Evolutionary conservation across 2,888 invertebrate genomes (phyloP).

Genomic region (Cephus sareptanus): DNA sequence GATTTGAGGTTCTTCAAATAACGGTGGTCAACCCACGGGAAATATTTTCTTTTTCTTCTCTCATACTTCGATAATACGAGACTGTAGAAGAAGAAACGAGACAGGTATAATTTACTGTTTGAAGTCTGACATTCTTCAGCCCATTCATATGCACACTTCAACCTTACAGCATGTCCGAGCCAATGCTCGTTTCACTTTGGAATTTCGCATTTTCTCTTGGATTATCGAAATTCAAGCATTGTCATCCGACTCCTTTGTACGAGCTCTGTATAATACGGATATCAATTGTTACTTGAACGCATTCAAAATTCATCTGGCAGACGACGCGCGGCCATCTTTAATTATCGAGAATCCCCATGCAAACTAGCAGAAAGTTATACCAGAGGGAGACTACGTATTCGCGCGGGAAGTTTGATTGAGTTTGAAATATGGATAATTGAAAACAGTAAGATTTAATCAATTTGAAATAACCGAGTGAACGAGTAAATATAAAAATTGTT

Average conservation of each 20-base stretch:
- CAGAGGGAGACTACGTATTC: not conserved
- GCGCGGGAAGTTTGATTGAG: not conserved
- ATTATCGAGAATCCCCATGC: not conserved
- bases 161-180: not conserved
- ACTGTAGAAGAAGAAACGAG: not conserved
- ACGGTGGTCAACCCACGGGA: not conserved
- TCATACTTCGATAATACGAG: not conserved
- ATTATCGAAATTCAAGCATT: not conserved
- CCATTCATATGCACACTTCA: constrained; percentile 5
- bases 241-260: not conserved
- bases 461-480: not conserved
- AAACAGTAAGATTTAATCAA: not conserved
- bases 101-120: not conserved
- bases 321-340: not conserved
- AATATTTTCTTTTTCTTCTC: not conserved
- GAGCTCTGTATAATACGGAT: not conserved
- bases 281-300: not conserved
- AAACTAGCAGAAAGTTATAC: not conserved
- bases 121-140: not conserved
- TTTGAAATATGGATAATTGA: not conserved
- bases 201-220: not conserved
- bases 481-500: not conserved
- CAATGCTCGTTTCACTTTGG: not conserved
- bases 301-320: not conserved
- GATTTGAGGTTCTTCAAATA: not conserved